Base-by-base conservation (phyloP, 1,140 invertebrate species). In the Helicoverpa zea region DNA sequence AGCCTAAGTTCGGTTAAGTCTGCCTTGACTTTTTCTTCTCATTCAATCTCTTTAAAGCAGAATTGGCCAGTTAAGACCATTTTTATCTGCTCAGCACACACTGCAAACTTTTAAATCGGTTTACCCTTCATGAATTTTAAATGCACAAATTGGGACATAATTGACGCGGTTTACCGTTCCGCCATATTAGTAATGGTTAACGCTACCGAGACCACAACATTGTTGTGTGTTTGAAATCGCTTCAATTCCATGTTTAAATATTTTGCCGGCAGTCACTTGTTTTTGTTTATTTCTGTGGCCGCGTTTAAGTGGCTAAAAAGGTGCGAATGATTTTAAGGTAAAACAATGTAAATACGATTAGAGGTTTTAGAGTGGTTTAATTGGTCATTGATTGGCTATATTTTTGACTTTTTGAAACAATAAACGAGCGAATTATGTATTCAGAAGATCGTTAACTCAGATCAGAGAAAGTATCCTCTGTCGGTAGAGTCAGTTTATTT, bases 131-230 rank as follows among this genome's bases (percentile, higher is more conserved):
- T 77, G 58, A 63, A 77, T 64, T 77, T 77, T 64, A 64, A 77
- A 77, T 64, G 74, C 47, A 49, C 16, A 77, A 77, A 75, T 75
- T 75, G 81, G 64, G 79, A 77, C 77, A 73, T 83, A 83, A 81
- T 79, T 78, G 82, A 79, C 76, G 80, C 59, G 83, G 83, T 84
- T 80, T 77, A 82, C 83, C 83, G 61, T 73, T 76, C 59, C 75
- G 74, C 79, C 74, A 81, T 83, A 83, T 83, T 81, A 81, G 82
- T 81, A 81, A 78, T 79, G 79, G 72, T 81, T 79, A 77, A 78
- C 79, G 82, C 76, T 64, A 54, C 70, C 74, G 82, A 63, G 72
- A 83, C 82, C 82, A 79, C 79, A 81, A 83, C 75, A 70, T 74
- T 81, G 70, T 78, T 76, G 52, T 81, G 80, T 73, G 18, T 72